Conservation (phyloP, 2,113 vertebrate species). For the Indicator maculatus region DNA sequence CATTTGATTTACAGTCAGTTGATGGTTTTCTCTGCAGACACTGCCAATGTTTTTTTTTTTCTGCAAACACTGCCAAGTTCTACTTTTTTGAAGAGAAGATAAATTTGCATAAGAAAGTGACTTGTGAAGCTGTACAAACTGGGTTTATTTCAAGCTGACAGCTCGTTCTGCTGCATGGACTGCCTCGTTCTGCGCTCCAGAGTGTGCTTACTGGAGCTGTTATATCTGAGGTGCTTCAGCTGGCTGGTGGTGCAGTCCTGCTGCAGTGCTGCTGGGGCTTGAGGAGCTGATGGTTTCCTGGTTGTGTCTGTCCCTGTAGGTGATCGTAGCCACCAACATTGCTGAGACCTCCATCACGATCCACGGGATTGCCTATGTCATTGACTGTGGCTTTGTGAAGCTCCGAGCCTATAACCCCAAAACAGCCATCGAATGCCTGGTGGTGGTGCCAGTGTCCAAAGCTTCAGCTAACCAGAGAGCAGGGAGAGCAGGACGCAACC, state of each 20-base stretch:
- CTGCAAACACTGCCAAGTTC: background rate
- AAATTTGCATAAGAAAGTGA: background rate
- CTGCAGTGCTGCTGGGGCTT: background rate
- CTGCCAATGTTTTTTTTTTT: background rate
- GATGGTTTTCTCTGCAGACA: background rate
- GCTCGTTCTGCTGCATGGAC: background rate
- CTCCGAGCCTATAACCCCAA: conserved; percentile 93
- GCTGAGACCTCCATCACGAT: conserved; percentile 97
- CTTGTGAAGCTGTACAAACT: background rate
- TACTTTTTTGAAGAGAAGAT: background rate
- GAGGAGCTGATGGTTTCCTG: background rate
- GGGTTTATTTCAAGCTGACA: background rate
- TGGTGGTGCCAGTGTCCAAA: conserved; percentile 94
- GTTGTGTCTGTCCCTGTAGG: conserved; percentile 68
- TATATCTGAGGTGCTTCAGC: background rate
- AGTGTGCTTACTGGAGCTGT: background rate
- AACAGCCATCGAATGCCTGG: conserved; percentile 92
- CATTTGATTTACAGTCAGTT: background rate
- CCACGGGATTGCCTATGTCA: conserved; percentile 89
- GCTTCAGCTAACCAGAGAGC: conserved; percentile 95
- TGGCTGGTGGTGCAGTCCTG: background rate
- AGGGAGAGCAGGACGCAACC: conserved; percentile 89
- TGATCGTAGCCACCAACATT: conserved; percentile 97
- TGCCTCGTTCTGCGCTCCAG: background rate
- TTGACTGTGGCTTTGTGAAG: conserved; percentile 97